Evolutionary conservation across 2,797 vertebrate species (phyloP).

Genomic region (Poeciliopsis paucimaculata): DNA sequence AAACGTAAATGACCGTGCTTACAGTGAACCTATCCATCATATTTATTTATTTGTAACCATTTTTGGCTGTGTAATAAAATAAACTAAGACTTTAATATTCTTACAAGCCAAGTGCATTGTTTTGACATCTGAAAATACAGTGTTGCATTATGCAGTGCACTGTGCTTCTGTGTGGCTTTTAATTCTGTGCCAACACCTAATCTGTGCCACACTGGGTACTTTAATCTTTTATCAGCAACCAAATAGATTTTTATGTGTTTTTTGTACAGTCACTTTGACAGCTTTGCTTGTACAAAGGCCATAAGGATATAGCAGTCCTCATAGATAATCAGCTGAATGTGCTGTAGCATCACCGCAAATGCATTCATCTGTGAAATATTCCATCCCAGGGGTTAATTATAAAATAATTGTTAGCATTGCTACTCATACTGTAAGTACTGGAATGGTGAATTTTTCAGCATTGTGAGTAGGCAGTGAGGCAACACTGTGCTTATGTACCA

Average conservation of each 20-base stretch:
- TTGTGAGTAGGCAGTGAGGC: constrained; percentile 14
- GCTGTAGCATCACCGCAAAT: constrained; percentile 51
- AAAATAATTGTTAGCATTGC: constrained; percentile 59
- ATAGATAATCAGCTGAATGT: constrained; percentile 57
- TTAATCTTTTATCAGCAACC: constrained; percentile 51
- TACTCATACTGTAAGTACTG: constrained; percentile 35
- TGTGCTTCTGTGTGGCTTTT: constrained; percentile 16
- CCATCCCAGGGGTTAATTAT: constrained; percentile 61
- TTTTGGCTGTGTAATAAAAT: not conserved
- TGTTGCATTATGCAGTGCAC: constrained; percentile 7
- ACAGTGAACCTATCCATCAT: constrained; percentile 9
- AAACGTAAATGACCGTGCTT: constrained; percentile 20
- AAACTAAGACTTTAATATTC: not conserved
- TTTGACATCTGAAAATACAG: not conserved
- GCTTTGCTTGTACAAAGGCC: constrained; percentile 30
- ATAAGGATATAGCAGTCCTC: constrained; percentile 44
- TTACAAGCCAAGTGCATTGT: constrained; percentile 4
- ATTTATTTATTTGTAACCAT: not conserved
- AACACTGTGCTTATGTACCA: constrained; percentile 19
- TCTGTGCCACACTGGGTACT: constrained; percentile 31
- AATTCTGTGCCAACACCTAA: constrained; percentile 27
- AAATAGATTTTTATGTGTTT: constrained; percentile 50
- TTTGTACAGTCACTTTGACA: constrained; percentile 58
- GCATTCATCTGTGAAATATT: constrained; percentile 60
- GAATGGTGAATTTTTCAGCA: constrained; percentile 40